These are phyloP conservation scores for Stratiolaelaps scimitus DNA, from an alignment of 1,140 invertebrate species.

Conservation along the genomic window DNA sequence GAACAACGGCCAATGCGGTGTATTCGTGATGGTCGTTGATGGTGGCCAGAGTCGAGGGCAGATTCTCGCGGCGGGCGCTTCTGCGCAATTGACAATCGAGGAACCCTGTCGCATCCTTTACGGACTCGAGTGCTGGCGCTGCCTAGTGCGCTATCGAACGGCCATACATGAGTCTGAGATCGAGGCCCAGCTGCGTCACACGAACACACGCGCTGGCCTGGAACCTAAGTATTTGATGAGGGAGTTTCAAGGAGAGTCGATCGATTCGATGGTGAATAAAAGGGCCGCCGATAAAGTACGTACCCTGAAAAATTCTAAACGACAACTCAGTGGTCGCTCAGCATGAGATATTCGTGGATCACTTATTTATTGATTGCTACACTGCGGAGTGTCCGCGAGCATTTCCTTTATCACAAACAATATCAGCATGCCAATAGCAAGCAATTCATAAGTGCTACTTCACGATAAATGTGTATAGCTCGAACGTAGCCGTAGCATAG, in stretches of 20 bases:
- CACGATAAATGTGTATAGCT: not conserved
- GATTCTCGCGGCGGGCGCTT: not conserved
- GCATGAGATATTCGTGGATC: too few species aligned
- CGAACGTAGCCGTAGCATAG: not conserved
- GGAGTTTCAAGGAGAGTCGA: not conserved
- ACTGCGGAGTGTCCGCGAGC: too few species aligned
- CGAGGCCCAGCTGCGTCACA: not conserved
- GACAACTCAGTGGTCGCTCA: not conserved
- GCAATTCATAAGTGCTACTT: too few species aligned
- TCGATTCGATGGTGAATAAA: not conserved
- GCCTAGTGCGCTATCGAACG: not conserved
- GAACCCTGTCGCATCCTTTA: conserved; percentile 2
- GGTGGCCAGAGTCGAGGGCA: not conserved
- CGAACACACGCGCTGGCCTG: not conserved
- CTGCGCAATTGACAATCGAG: not conserved
- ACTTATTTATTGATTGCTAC: too few species aligned
- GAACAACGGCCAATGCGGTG: not conserved
- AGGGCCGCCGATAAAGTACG: not conserved
- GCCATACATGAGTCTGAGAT: not conserved
- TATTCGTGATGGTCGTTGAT: not conserved
- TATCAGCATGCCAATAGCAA: too few species aligned
- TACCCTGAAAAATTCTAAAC: not conserved
- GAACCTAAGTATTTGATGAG: not conserved
- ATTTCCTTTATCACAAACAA: too few species aligned
- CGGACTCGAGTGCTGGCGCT: not conserved